Evolutionary conservation across 2,113 vertebrate species (phyloP).

Genomic region (Clarias batrachus): DNA sequence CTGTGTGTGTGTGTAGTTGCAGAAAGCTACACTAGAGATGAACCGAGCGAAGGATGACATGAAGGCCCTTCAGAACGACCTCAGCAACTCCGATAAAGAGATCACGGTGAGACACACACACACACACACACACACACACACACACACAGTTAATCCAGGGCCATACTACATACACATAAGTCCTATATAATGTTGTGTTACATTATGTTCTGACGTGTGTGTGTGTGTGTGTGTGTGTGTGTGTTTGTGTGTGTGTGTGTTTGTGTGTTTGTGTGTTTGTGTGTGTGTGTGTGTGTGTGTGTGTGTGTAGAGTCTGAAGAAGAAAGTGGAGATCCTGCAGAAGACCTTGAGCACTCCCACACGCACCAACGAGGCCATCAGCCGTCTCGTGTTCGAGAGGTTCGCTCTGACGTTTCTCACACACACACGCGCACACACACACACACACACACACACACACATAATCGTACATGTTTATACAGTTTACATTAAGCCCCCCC

Average conservation of each 20-base stretch:
- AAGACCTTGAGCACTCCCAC: slow-evolving; percentile 88
- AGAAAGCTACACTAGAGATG: slow-evolving; percentile 75
- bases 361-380: slow-evolving; percentile 83
- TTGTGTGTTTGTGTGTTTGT: slow-evolving; percentile 26
- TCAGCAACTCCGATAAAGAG: slow-evolving; percentile 86
- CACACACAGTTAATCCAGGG: not conserved
- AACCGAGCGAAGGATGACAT: slow-evolving; percentile 79
- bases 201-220: not conserved
- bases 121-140: not conserved
- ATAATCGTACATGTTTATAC: not conserved
- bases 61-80: slow-evolving; percentile 83
- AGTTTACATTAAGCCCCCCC: not conserved
- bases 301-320: slow-evolving; percentile 84
- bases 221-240: slow-evolving; percentile 27
- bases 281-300: slow-evolving; percentile 27
- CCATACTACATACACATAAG: not conserved
- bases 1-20: slow-evolving; percentile 69
- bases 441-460: not conserved
- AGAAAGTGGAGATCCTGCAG: slow-evolving; percentile 90
- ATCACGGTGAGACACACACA: slow-evolving; percentile 75
- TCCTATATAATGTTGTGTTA: not conserved
- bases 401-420: slow-evolving; percentile 50
- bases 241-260: slow-evolving; percentile 34
- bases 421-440: not conserved
- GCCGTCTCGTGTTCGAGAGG: slow-evolving; percentile 91